Base-by-base conservation (phyloP, 2,888 invertebrate species). In the Lithophane leautieri region DNA sequence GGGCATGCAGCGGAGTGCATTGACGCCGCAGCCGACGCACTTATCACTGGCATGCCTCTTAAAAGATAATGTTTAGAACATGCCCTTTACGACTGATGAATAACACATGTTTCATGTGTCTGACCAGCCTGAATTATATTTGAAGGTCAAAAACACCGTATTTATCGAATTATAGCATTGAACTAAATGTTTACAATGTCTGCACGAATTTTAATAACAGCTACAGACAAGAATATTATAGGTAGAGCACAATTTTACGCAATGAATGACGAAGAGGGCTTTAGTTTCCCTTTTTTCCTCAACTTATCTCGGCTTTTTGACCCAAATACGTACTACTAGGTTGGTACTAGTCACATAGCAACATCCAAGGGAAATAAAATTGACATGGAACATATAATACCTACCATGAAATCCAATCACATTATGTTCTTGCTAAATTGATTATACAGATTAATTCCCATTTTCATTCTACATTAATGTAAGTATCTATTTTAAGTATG, bases 1-100 rank as follows among this genome's bases (percentile, higher is more conserved):
- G 94, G 91, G 94, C 95, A 95, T 95, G 95, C 94, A 94, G 92
- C 89, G 87, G 95, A 94, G 96, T 96, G 96, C 96, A 95, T 96
- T 96, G 96, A 96, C 96, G 95, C 90, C 92, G 91, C 88, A 90
- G 90, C 91, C 93, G 90, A 91, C 93, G 93, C 94, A 94, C 95
- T 95, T 96, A 96, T 96, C 95, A 93, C 92, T 92, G 92, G 94
- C 92, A 95, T 96, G 95, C 94, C 94, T 94, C 94, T 94, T 94
- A 89, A 92, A 89, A 95, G 96, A 96, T 96, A 96, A 95, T 95
- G 94, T 93, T 93, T 92, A 93, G 92, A 93, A 91, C 93, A 94
- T 93, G 92, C 93, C 92, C 93, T 93, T 91, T 90, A 86, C 86
- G 88, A 88, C 88, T 91, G 91, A 95, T 95, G 95, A 95, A 96